phyloP scores from a whole-genome alignment of 2,113 vertebrate species.

The Canis aureus region DNA sequence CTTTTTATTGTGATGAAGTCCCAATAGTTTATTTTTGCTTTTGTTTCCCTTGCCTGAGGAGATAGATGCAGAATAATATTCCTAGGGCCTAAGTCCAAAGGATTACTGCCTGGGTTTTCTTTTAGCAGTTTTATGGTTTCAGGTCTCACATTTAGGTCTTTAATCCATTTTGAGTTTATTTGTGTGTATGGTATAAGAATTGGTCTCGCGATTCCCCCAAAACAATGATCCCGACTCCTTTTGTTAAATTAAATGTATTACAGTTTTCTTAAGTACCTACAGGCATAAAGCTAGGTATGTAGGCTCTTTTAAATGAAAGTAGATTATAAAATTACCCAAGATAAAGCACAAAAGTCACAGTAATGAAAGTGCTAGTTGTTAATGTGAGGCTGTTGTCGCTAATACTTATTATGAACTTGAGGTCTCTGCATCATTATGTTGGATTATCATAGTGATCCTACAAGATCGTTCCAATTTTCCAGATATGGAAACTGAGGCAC shows the following conservation, averaged over 20 bases:
- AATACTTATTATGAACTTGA: background rate
- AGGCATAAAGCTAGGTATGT: background rate
- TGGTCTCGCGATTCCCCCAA: background rate
- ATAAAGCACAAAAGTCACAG: background rate
- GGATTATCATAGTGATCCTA: background rate
- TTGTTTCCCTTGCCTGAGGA: background rate
- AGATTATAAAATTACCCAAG: background rate
- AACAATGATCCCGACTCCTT: background rate
- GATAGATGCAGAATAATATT: background rate
- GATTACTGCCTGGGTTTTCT: background rate
- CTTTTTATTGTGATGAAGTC: background rate
- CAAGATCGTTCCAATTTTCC: background rate
- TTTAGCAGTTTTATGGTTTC: background rate
- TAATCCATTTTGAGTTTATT: background rate
- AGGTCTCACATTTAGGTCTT: background rate
- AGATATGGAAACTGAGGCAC: background rate
- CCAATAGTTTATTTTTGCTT: background rate
- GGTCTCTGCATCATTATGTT: background rate
- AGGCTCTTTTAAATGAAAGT: background rate
- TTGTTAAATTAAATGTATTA: background rate
- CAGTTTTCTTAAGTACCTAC: background rate
- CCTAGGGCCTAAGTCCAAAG: background rate
- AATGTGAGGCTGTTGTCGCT: background rate
- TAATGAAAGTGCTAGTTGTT: background rate
- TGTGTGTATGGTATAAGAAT: background rate